These are phyloP conservation scores for Albula glossodonta DNA, from an alignment of 2,113 vertebrate species.

Conservation along the genomic window DNA sequence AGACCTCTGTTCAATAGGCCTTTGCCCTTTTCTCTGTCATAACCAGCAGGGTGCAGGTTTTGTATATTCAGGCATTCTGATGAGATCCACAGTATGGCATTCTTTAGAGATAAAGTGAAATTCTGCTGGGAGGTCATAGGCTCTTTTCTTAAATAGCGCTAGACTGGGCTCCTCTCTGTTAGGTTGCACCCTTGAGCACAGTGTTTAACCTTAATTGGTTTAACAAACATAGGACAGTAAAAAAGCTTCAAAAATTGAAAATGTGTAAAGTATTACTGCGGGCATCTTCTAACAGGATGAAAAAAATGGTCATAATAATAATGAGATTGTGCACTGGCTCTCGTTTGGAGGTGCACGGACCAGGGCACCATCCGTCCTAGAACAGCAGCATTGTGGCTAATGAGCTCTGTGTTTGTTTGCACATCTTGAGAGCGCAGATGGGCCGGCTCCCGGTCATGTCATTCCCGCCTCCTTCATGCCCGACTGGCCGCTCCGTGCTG, in stretches of 20 bases:
- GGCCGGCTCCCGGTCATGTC: constrained; percentile 53
- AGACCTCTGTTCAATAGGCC: background rate
- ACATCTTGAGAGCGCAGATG: constrained; percentile 59
- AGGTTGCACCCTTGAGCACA: too few relatives aligned
- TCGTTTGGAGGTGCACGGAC: background rate
- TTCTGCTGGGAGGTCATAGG: too few relatives aligned
- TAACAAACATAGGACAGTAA: background rate
- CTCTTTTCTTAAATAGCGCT: too few relatives aligned
- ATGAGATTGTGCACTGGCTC: background rate
- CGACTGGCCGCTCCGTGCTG: constrained; percentile 43
- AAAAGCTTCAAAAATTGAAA: background rate
- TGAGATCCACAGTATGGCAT: too few relatives aligned
- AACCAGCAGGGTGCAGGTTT: too few relatives aligned
- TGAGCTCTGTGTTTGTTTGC: constrained; percentile 49
- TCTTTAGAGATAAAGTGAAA: too few relatives aligned
- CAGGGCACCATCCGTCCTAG: background rate
- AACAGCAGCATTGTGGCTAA: constrained; percentile 53
- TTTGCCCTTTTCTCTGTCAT: background rate
- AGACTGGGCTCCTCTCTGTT: too few relatives aligned
- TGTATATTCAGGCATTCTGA: too few relatives aligned
- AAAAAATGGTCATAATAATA: background rate
- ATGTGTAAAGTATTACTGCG: background rate
- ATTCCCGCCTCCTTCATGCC: constrained; percentile 54
- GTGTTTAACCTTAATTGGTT: background rate
- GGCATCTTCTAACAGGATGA: background rate